Percentiles rank a stretch among this genome's conserved stretches.
Evolutionary conservation across 2,888 invertebrate genomes (phyloP).

Genomic region (Ceriagrion tenellum): DNA sequence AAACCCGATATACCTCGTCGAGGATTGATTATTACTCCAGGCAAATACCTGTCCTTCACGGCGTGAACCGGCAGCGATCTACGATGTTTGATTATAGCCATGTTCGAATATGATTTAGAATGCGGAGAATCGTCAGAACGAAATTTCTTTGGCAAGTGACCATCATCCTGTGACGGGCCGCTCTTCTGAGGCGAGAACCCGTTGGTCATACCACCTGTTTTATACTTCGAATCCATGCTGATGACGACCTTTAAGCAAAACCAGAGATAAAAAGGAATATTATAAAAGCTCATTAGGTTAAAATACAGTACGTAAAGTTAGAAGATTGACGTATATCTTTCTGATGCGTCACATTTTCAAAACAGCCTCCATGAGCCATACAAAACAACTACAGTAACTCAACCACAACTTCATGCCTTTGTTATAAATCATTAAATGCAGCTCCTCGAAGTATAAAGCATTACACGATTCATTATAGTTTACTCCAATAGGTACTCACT

Average conservation of each 20-base stretch:
- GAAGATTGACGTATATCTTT: too few species aligned
- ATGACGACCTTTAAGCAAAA: background rate
- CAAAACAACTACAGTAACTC: too few species aligned
- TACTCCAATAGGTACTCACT: too few species aligned
- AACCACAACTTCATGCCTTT: too few species aligned
- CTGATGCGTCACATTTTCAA: too few species aligned
- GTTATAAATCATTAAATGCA: too few species aligned
- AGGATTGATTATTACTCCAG: constrained; percentile 65
- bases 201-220: constrained; percentile 24
- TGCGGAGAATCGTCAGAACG: background rate
- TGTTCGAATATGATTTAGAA: constrained; percentile 12
- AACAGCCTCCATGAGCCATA: too few species aligned
- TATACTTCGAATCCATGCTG: constrained; percentile 44
- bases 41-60: constrained; percentile 76
- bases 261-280: background rate
- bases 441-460: too few species aligned
- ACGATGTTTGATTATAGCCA: constrained; percentile 73
- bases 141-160: constrained; percentile 21
- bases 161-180: constrained; percentile 17
- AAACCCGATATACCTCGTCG: too few species aligned
- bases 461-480: too few species aligned
- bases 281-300: too few species aligned
- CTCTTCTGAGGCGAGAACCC: constrained; percentile 27
- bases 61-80: constrained; percentile 77
- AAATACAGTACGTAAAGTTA: too few species aligned